These are phyloP conservation scores for Hydraecia micacea DNA, from an alignment of 2,888 invertebrate genomes.

Conservation along the genomic window DNA sequence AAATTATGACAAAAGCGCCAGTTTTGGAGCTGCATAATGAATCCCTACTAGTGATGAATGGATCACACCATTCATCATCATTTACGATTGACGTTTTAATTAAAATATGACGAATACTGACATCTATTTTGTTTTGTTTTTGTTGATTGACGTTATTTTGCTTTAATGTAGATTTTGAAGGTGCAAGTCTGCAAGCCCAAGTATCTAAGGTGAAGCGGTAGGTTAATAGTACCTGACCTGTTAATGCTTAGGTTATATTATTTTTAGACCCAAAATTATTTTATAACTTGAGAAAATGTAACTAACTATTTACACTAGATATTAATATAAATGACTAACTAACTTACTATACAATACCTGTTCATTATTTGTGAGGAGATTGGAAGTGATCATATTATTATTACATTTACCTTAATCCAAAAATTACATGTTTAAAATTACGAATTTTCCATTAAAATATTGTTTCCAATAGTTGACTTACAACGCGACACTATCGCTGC, in stretches of 20 bases:
- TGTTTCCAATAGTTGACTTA: conserved; percentile 37
- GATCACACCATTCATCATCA: conserved; percentile 71
- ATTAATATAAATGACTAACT: no score
- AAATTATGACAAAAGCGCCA: conserved; percentile 86
- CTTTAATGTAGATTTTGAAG: background rate
- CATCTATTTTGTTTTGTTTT: conserved; percentile 14
- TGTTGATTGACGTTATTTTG: conserved; percentile 1
- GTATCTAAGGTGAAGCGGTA: background rate
- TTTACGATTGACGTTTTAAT: conserved; percentile 75
- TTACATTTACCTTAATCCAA: background rate
- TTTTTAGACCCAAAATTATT: no score
- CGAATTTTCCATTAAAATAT: conserved; percentile 14
- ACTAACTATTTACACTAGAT: no score
- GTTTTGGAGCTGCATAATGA: conserved; percentile 83
- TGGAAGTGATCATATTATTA: background rate
- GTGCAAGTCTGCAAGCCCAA: background rate
- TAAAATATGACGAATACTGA: conserved; percentile 53
- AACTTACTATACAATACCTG: no score
- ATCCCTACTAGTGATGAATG: conserved; percentile 81
- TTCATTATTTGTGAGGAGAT: background rate
- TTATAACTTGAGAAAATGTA: no score
- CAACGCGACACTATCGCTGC: conserved; percentile 25
- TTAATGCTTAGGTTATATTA: no score
- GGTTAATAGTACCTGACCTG: no score
- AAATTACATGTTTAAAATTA: background rate